phyloP scores from a whole-genome alignment of 1,140 invertebrate species.

The Ceratitis capitata region DNA sequence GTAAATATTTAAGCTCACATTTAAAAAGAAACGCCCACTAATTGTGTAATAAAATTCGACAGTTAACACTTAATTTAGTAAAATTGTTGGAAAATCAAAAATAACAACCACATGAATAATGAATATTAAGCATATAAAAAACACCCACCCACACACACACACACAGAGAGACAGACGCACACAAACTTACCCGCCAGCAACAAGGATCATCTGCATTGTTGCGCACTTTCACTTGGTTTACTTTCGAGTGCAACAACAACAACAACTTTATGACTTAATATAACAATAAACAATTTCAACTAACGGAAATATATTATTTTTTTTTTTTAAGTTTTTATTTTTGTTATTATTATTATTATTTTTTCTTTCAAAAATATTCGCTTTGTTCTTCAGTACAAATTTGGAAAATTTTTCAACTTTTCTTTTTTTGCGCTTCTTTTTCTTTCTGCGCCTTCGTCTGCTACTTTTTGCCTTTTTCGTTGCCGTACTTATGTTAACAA shows the following conservation, averaged over 20 bases:
- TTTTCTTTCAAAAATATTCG: not conserved
- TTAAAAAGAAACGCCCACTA: not conserved
- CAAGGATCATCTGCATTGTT: slow-evolving; percentile 65
- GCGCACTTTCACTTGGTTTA: not conserved
- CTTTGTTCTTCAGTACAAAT: not conserved
- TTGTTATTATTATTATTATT: not conserved
- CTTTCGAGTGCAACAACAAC: slow-evolving; percentile 28
- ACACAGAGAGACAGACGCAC: not conserved
- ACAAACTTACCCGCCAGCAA: slow-evolving; percentile 65
- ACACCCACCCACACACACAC: not conserved
- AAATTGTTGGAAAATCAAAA: slow-evolving; percentile 2
- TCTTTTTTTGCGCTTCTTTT: not conserved
- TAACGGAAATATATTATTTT: not conserved
- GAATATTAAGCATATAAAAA: not conserved
- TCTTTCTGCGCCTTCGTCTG: not conserved
- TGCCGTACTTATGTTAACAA: not conserved
- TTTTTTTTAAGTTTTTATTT: not conserved
- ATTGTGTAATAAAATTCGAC: not conserved
- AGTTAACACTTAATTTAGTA: not conserved
- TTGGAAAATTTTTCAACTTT: too few relatives aligned
- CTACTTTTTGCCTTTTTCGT: not conserved
- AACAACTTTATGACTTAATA: not conserved
- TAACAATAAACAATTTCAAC: slow-evolving; percentile 12
- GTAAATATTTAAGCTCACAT: not conserved
- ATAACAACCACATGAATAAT: not conserved